Evolutionary conservation across 2,888 invertebrate genomes (phyloP).

Genomic region (Apotomis betuletana): DNA sequence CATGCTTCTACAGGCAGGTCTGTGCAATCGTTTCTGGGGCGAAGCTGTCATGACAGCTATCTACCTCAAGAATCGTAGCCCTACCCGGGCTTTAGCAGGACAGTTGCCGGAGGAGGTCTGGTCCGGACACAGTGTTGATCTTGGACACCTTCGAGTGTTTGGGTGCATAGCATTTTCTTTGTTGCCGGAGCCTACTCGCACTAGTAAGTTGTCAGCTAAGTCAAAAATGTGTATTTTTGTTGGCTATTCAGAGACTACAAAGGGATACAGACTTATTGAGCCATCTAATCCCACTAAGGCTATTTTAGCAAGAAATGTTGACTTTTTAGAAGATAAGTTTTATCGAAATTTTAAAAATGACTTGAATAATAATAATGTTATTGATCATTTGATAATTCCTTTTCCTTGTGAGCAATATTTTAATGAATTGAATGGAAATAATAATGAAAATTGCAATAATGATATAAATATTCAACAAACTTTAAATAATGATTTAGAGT

Average conservation of each 20-base stretch:
- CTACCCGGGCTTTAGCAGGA: not conserved
- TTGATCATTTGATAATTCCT: conserved; percentile 6
- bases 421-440: conserved; percentile 13
- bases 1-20: not conserved
- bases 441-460: not conserved
- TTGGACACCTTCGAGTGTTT: not conserved
- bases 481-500: conserved; percentile 2
- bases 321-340: conserved; percentile 1
- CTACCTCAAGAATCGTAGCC: not conserved
- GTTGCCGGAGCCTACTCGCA: not conserved
- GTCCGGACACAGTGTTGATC: not conserved
- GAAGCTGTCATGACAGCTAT: not conserved
- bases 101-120: not conserved
- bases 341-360: conserved; percentile 11
- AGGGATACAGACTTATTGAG: conserved; percentile 15
- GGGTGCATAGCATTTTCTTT: not conserved
- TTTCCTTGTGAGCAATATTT: conserved; percentile 6
- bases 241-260: conserved; percentile 17
- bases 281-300: conserved; percentile 7
- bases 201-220: not conserved
- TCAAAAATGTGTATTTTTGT: conserved; percentile 23
- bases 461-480: not conserved
- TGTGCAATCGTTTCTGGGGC: not conserved
- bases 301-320: not conserved
- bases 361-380: conserved; percentile 1